Evolutionary conservation across 2,113 vertebrate genomes (phyloP).

Genomic region (Catharus minimus): DNA sequence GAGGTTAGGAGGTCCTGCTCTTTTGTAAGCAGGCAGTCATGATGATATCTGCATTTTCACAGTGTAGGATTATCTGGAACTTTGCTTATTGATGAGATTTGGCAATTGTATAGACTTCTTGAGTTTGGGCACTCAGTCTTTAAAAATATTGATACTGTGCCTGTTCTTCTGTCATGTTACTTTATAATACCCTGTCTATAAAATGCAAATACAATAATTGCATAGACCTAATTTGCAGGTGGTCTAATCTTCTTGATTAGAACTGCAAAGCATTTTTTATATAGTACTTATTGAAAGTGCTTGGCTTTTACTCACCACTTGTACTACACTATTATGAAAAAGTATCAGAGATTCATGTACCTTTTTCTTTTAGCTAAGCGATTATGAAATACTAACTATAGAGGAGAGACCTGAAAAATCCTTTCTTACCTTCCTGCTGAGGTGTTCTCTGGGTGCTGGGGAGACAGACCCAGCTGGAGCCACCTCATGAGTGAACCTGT

Average conservation of each 20-base stretch:
- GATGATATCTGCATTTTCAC: background rate
- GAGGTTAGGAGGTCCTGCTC: background rate
- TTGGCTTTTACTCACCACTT: background rate
- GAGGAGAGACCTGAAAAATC: background rate
- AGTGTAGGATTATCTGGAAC: background rate
- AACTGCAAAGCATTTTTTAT: background rate
- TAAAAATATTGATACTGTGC: background rate
- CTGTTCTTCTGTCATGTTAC: background rate
- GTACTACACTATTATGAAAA: background rate
- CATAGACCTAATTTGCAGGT: background rate
- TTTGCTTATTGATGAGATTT: background rate
- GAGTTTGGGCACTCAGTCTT: background rate
- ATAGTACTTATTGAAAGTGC: background rate
- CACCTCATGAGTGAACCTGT: background rate
- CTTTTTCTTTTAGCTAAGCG: background rate
- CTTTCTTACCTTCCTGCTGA: background rate
- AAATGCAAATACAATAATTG: background rate
- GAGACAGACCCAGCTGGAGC: background rate
- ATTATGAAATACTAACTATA: background rate
- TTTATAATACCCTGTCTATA: background rate
- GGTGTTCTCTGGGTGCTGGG: background rate
- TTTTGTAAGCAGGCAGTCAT: background rate
- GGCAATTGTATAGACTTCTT: background rate
- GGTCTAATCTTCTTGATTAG: background rate
- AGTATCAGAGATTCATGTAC: background rate